These are phyloP conservation scores for Bombyx huttoni DNA, from an alignment of 2,888 invertebrate species.

Conservation along the genomic window DNA sequence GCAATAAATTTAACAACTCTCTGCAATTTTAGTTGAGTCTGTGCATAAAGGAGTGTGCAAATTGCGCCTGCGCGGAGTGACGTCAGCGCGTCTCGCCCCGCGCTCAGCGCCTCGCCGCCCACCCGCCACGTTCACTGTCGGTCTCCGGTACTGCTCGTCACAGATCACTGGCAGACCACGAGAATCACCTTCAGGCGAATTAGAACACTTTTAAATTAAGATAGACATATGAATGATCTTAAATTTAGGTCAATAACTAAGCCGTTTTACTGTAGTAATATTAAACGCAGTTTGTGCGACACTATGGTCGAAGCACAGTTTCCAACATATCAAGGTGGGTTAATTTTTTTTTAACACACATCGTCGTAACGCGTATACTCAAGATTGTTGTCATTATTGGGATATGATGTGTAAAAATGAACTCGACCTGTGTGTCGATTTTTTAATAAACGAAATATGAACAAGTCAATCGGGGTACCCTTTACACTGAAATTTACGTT, in stretches of 20 bases:
- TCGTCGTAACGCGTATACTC: too few relatives aligned
- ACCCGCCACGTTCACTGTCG: slow-evolving; percentile 17
- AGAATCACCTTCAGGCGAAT: slow-evolving; percentile 1
- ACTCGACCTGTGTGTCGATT: too few relatives aligned
- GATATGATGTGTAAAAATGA: too few relatives aligned
- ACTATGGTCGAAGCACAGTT: too few relatives aligned
- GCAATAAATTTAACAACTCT: slow-evolving; percentile 6
- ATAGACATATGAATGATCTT: not conserved
- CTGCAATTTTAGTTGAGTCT: slow-evolving; percentile 30
- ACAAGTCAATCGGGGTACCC: too few relatives aligned
- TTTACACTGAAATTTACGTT: too few relatives aligned
- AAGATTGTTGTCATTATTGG: too few relatives aligned
- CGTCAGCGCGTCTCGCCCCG: slow-evolving; percentile 47
- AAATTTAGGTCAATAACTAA: not conserved
- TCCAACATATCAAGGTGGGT: too few relatives aligned
- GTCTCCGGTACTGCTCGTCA: slow-evolving; percentile 13
- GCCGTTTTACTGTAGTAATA: too few relatives aligned
- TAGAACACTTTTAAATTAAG: not conserved
- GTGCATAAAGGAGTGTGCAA: slow-evolving; percentile 33
- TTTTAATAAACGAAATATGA: too few relatives aligned
- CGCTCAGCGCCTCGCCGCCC: slow-evolving; percentile 16
- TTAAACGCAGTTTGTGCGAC: too few relatives aligned
- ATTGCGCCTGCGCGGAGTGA: slow-evolving; percentile 55
- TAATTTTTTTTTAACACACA: too few relatives aligned
- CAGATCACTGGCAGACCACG: slow-evolving; percentile 11